Evolutionary conservation across 2,797 vertebrate genomes (phyloP).

Genomic region (Rhincodon typus): DNA sequence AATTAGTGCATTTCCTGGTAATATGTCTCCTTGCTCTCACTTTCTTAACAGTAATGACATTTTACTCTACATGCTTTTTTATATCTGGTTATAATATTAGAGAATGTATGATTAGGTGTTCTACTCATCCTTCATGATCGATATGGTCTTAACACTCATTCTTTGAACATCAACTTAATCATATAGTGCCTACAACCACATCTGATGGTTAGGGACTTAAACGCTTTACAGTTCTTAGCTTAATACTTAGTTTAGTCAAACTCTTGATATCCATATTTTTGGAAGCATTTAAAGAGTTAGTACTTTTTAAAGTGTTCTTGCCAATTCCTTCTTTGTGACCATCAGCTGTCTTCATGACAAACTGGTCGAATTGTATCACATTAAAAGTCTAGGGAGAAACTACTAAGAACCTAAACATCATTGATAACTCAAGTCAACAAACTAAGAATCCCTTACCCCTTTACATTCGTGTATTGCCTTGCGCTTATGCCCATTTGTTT

Average conservation of each 20-base stretch:
- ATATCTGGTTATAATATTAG: not conserved
- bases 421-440: not conserved
- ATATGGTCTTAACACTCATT: too few species aligned
- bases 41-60: not conserved
- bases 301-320: not conserved
- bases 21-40: not conserved
- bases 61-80: not conserved
- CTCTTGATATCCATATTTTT: not conserved
- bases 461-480: not conserved
- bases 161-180: not conserved
- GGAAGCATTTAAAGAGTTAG: not conserved
- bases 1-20: not conserved
- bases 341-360: not conserved
- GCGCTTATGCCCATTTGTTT: not conserved
- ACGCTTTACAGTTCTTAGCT: not conserved
- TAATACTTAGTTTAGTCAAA: not conserved
- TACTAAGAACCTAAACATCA: not conserved
- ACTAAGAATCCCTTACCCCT: not conserved
- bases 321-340: not conserved
- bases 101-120: not conserved
- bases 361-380: not conserved
- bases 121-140: not conserved
- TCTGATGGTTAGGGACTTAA: not conserved
- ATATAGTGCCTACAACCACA: not conserved
- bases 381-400: not conserved